These are phyloP conservation scores for Bubo scandiacus DNA, from an alignment of 2,113 vertebrate genomes.

Conservation along the genomic window DNA sequence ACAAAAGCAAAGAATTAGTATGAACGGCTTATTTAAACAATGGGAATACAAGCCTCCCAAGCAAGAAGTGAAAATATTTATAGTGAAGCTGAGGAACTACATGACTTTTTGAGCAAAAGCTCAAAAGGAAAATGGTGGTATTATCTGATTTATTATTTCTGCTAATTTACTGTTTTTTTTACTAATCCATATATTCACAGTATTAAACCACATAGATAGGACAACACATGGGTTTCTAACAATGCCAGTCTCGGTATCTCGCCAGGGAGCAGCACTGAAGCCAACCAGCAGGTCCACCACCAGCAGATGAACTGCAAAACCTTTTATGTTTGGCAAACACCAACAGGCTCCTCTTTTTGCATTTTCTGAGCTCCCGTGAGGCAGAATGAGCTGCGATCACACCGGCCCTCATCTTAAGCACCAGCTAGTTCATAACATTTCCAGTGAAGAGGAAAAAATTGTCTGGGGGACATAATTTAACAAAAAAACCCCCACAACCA, in stretches of 20 bases:
- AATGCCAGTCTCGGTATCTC: neutral
- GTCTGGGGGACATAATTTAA: neutral
- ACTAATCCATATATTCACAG: neutral
- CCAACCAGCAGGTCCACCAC: neutral
- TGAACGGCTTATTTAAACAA: neutral
- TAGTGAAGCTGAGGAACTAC: neutral
- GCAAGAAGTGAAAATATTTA: neutral
- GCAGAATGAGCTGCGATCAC: neutral
- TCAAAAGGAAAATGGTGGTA: neutral
- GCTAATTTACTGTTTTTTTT: neutral
- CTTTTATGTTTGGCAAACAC: neutral
- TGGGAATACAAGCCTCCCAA: neutral
- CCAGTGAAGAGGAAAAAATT: neutral
- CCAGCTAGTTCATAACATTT: neutral
- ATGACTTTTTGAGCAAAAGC: neutral
- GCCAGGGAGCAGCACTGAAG: neutral
- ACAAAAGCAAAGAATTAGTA: neutral
- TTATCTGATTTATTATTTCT: neutral
- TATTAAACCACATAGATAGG: accelerated
- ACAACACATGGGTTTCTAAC: neutral
- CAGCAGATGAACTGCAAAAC: neutral
- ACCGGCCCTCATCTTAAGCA: neutral
- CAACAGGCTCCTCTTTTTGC: neutral
- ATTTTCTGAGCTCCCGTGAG: neutral
- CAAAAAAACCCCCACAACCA: neutral